phyloP scores from a whole-genome alignment of 2,797 vertebrate species.

The Sebastes reedi region DNA sequence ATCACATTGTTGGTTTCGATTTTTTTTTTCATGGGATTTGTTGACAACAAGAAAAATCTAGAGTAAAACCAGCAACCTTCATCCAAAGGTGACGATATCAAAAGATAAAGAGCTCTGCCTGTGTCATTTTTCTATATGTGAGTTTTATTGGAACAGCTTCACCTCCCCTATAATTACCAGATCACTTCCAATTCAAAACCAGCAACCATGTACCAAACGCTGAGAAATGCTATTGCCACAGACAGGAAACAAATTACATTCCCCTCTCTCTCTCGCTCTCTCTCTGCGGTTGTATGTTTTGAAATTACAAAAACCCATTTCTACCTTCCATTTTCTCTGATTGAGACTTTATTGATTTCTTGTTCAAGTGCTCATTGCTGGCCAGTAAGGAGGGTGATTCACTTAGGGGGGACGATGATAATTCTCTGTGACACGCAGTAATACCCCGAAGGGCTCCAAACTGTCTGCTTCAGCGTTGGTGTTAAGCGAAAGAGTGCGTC shows the following conservation, averaged over 20 bases:
- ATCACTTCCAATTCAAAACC: slow-evolving; percentile 47
- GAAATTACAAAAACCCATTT: slow-evolving; percentile 50
- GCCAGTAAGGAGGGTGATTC: slow-evolving; percentile 74
- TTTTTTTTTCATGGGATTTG: background rate
- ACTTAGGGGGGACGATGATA: slow-evolving; percentile 69
- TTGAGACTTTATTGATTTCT: slow-evolving; percentile 80
- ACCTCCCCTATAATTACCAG: slow-evolving; percentile 20
- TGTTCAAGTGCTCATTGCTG: slow-evolving; percentile 73
- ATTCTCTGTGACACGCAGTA: slow-evolving; percentile 74
- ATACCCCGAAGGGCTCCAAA: slow-evolving; percentile 65
- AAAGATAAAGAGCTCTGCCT: background rate
- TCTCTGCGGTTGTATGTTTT: slow-evolving; percentile 43
- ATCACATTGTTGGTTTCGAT: background rate
- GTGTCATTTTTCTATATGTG: slow-evolving; percentile 15
- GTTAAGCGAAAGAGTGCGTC: slow-evolving; percentile 61
- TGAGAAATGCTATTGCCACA: slow-evolving; percentile 9
- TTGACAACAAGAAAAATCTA: background rate
- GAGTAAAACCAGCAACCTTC: background rate
- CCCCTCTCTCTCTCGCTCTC: background rate
- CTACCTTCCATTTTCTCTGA: slow-evolving; percentile 65
- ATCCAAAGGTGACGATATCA: background rate
- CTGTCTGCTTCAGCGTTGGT: slow-evolving; percentile 62
- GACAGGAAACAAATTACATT: slow-evolving; percentile 58
- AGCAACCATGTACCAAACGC: background rate
- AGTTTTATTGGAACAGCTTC: slow-evolving; percentile 1